Percentiles rank a stretch among this genome's conserved stretches.
These are phyloP conservation scores for Notamacropus eugenii DNA, from an alignment of 2,797 vertebrate species.

Conservation along the genomic window DNA sequence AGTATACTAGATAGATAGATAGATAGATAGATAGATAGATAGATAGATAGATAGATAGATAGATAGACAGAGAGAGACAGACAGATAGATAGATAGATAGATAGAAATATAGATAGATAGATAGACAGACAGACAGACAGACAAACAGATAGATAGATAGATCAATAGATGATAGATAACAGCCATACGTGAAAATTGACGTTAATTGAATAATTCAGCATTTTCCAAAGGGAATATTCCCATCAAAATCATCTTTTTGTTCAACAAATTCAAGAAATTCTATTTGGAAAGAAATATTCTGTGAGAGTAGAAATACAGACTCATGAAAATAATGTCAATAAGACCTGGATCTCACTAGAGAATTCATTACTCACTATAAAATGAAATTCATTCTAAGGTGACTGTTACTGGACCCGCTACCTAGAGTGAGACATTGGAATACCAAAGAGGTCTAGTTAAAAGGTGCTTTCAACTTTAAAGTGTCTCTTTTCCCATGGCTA, in stretches of 20 bases:
- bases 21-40: too few relatives aligned
- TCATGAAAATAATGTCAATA: neutral
- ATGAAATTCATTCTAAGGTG: neutral
- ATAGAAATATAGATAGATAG: too few relatives aligned
- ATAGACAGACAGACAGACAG: too few relatives aligned
- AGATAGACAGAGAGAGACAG: too few relatives aligned
- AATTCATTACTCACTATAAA: neutral
- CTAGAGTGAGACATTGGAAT: neutral
- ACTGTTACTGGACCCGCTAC: neutral
- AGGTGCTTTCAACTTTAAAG: neutral
- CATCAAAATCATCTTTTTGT: neutral
- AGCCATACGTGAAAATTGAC: neutral
- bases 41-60: too few relatives aligned
- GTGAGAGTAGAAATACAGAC: neutral
- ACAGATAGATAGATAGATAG: too few relatives aligned
- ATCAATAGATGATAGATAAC: neutral
- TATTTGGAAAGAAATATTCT: neutral
- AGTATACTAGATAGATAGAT: neutral
- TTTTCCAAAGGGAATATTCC: neutral
- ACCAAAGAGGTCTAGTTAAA: neutral
- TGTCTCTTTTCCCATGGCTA: neutral
- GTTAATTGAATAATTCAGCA: neutral
- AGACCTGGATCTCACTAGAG: neutral
- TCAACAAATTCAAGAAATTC: neutral
- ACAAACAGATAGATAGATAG: neutral